phyloP scores from a whole-genome alignment of 1,140 invertebrate species.

The Hetaerina americana region DNA sequence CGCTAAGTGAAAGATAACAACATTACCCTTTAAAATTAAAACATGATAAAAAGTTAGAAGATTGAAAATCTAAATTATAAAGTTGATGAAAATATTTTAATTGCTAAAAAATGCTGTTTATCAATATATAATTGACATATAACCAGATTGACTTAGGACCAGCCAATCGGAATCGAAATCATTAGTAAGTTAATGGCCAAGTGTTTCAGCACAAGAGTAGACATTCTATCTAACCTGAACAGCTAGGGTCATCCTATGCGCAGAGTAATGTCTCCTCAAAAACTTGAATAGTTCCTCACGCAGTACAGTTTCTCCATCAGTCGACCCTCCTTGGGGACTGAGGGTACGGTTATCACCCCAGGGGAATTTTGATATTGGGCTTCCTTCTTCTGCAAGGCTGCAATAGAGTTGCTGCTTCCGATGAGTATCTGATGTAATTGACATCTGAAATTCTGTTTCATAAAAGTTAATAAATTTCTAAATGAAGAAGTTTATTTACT shows the following conservation, averaged over 20 bases:
- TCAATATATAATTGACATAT: too few species aligned
- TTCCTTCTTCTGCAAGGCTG: constrained; percentile 45
- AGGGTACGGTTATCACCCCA: constrained; percentile 75
- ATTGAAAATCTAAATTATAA: too few species aligned
- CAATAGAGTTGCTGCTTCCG: constrained; percentile 61
- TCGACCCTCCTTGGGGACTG: constrained; percentile 48
- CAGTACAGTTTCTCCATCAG: constrained; percentile 32
- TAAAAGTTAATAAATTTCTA: constrained; percentile 3
- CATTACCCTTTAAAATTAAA: too few species aligned
- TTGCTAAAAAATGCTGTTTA: too few species aligned
- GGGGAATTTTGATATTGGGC: constrained; percentile 66
- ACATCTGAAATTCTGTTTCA: constrained; percentile 57
- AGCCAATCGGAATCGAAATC: too few species aligned
- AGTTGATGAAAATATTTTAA: too few species aligned
- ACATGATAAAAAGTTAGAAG: too few species aligned
- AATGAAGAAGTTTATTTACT: constrained; percentile 2
- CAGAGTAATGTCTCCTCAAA: constrained; percentile 68
- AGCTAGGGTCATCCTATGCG: constrained; percentile 76
- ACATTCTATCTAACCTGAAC: constrained; percentile 48
- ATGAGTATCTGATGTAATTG: constrained; percentile 47
- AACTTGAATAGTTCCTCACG: constrained; percentile 56
- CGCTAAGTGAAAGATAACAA: too few species aligned
- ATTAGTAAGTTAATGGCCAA: too few species aligned
- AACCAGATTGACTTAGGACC: too few species aligned
- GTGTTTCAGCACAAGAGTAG: too few species aligned